These are phyloP conservation scores for Crematogaster levior DNA, from an alignment of 2,888 invertebrate genomes.

Conservation along the genomic window DNA sequence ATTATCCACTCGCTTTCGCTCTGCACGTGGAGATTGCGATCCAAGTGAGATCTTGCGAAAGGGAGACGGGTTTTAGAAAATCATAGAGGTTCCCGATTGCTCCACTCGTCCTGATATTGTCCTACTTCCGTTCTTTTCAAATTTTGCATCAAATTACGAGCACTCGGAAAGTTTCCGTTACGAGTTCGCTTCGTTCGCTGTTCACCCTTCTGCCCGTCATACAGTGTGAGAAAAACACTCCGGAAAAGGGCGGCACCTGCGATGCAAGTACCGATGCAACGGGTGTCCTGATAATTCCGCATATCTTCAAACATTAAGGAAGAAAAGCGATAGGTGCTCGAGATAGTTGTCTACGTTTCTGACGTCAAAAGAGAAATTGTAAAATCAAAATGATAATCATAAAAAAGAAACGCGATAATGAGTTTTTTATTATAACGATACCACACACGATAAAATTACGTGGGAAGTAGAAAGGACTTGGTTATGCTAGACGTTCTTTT, in stretches of 20 bases:
- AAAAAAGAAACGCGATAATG: background rate
- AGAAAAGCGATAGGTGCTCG: background rate
- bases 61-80: constrained; percentile 23
- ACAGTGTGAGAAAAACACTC: constrained; percentile 71
- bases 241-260: constrained; percentile 82
- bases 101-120: constrained; percentile 37
- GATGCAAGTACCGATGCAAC: constrained; percentile 67
- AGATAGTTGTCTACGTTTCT: no score
- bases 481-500: background rate
- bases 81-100: constrained; percentile 41
- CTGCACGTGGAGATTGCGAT: background rate
- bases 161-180: constrained; percentile 69
- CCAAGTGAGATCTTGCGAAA: background rate
- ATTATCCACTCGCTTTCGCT: background rate
- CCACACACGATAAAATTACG: background rate
- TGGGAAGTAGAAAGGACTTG: background rate
- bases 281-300: constrained; percentile 62
- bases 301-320: background rate
- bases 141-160: constrained; percentile 65
- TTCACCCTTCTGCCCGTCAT: constrained; percentile 71
- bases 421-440: background rate
- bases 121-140: constrained; percentile 57
- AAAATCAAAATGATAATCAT: background rate
- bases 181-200: constrained; percentile 37
- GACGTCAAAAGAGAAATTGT: background rate